Percentiles rank a stretch among this genome's conserved stretches.
These are phyloP conservation scores for Momotus momota DNA, from an alignment of 2,797 vertebrate genomes.

Conservation along the genomic window DNA sequence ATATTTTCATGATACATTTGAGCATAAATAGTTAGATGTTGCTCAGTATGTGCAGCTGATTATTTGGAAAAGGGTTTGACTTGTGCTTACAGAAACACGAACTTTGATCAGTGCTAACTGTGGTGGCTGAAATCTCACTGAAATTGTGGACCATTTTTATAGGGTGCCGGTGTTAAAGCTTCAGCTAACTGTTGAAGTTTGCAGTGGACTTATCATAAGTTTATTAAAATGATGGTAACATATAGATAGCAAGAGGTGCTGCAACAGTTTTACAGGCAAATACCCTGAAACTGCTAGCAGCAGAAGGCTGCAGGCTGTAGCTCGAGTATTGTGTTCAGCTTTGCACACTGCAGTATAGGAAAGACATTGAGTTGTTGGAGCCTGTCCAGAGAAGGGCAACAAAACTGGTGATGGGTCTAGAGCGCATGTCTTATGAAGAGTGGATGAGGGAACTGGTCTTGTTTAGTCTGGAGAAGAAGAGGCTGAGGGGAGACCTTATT, in stretches of 20 bases:
- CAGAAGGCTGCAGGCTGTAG: not conserved
- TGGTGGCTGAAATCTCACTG: not conserved
- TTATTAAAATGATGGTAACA: not conserved
- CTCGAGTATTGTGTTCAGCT: too few relatives aligned
- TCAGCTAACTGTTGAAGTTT: not conserved
- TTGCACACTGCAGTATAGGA: too few relatives aligned
- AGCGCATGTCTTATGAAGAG: too few relatives aligned
- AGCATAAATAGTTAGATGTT: not conserved
- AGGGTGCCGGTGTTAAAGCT: not conserved
- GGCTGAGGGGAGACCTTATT: too few relatives aligned
- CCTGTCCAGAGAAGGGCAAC: too few relatives aligned
- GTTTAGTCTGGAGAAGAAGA: too few relatives aligned
- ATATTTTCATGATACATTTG: not conserved
- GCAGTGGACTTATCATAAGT: not conserved
- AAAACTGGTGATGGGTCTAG: too few relatives aligned
- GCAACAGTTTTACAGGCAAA: not conserved
- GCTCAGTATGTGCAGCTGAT: not conserved
- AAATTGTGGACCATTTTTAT: not conserved
- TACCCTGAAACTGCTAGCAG: not conserved
- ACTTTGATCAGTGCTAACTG: not conserved
- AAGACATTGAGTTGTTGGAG: too few relatives aligned
- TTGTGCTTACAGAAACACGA: not conserved
- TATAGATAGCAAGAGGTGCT: not conserved
- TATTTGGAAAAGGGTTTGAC: not conserved
- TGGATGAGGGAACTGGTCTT: too few relatives aligned